Evolutionary conservation across 2,113 vertebrate species (phyloP), one percentile per base, ranked within the genome.

Genomic region (Rana temporaria): DNA sequence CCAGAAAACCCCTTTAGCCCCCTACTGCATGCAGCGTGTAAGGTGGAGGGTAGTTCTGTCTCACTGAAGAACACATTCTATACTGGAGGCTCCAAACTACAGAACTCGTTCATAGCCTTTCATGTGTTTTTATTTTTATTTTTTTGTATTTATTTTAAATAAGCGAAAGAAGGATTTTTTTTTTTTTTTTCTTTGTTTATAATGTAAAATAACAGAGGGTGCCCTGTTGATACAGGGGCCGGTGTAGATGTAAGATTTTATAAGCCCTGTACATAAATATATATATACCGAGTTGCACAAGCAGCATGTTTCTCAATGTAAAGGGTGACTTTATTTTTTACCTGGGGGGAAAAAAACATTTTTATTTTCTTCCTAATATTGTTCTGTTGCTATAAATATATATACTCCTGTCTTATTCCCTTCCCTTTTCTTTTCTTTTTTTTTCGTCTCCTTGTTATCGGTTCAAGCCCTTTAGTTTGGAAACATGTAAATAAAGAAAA

Each of bases 401-500:
- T 79, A 14, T 77, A 22, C 52, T 20, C 9, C 19, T 30, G 20
- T 81, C 70, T 65, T 60, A 48, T 63, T 22, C 52, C 48, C 53
- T 74, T 18, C 42, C n/a, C n/a, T 55, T 82, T 60, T 66, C 70
- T 59, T 82, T 30, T 30, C 26, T 30, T 3, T 30, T 30, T 1
- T 30, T 2, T 30, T 30, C 1, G 26, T 30, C n/a, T n/a, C n/a
- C n/a, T n/a, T n/a, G n/a, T 48, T 82, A 82, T 82, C 62, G 66
- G 70, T 82, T 82, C 19, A 82, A 74, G n/a, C 80, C 80, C 80
- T 82, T 82, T 82, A 82, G 80, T 82, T 82, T 75, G 42, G 71
- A 75, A 87, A 92, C 90, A 79, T 93, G 91, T 90, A 93, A 92
- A 91, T 91, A 92, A 92, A 92, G 88, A 88, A 88, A 88, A 88